Conservation (phyloP, 2,888 invertebrate genomes). For the Yponomeuta cagnagella region DNA sequence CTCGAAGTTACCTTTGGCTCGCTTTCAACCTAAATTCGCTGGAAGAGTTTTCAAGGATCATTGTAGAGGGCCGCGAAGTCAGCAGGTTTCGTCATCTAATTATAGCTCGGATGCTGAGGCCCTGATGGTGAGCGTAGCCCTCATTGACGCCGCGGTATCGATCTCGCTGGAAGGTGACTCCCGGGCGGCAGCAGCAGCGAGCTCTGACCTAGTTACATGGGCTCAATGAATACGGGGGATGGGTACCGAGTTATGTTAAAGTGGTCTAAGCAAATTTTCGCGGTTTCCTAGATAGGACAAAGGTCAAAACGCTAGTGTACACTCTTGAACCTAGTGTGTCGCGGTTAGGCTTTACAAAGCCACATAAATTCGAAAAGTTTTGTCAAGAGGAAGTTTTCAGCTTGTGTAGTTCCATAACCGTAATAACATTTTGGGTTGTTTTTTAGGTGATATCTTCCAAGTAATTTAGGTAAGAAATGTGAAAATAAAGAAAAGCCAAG, state of each 20-base stretch:
- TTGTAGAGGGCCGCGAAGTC: background rate
- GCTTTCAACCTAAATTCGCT: background rate
- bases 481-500: no score
- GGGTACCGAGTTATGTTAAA: slow-evolving; percentile 12
- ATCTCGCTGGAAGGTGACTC: slow-evolving; percentile 40
- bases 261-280: background rate
- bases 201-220: slow-evolving; percentile 58
- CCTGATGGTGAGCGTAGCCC: slow-evolving; percentile 31
- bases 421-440: no score
- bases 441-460: no score
- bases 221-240: slow-evolving; percentile 57
- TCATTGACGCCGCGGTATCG: slow-evolving; percentile 63
- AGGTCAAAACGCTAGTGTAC: background rate
- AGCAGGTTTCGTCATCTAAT: slow-evolving; percentile 2
- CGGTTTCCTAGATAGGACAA: background rate
- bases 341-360: background rate
- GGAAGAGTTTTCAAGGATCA: background rate
- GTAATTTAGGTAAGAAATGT: no score
- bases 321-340: background rate
- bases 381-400: background rate
- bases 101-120: slow-evolving; percentile 8
- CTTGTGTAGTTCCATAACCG: no score
- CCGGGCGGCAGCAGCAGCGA: slow-evolving; percentile 45
- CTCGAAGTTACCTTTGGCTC: background rate
- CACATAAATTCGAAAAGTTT: background rate